A percentile compares a stretch with the other conserved stretches of the same genome.
Evolutionary conservation across 1,140 invertebrate species (phyloP).

Genomic region (Grapholita molesta): DNA sequence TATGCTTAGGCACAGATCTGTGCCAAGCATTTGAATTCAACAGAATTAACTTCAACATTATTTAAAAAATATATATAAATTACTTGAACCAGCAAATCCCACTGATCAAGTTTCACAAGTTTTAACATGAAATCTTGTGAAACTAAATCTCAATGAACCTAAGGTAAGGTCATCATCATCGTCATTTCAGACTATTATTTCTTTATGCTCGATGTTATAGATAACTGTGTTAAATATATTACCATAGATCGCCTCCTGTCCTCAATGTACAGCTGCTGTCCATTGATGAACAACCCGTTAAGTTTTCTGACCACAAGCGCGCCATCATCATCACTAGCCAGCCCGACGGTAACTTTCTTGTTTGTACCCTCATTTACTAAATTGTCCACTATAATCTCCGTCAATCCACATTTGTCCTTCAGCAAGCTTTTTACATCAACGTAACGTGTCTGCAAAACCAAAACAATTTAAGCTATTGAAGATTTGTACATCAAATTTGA

Average conservation of each 20-base stretch:
- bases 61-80: too few species aligned
- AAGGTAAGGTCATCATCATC: too few species aligned
- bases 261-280: slow-evolving; percentile 43
- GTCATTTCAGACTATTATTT: too few species aligned
- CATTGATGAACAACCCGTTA: slow-evolving; percentile 36
- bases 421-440: slow-evolving; percentile 46
- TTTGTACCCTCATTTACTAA: slow-evolving; percentile 30
- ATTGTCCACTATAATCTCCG: slow-evolving; percentile 52
- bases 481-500: background rate
- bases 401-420: slow-evolving; percentile 37
- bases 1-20: too few species aligned
- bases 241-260: slow-evolving; percentile 27
- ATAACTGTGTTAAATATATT: background rate
- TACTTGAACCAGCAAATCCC: too few species aligned
- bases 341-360: slow-evolving; percentile 50
- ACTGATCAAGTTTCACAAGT: too few species aligned
- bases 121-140: too few species aligned
- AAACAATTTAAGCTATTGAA: background rate
- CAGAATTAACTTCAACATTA: too few species aligned
- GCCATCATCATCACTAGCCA: slow-evolving; percentile 47
- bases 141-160: too few species aligned
- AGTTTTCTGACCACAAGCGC: slow-evolving; percentile 40
- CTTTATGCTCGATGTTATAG: too few species aligned
- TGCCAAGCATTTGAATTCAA: too few species aligned
- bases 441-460: slow-evolving; percentile 35